A percentile compares a stretch with the other conserved stretches of the same genome.
phyloP scores from a whole-genome alignment of 2,113 vertebrate genomes.

The Callaeas wilsoni region DNA sequence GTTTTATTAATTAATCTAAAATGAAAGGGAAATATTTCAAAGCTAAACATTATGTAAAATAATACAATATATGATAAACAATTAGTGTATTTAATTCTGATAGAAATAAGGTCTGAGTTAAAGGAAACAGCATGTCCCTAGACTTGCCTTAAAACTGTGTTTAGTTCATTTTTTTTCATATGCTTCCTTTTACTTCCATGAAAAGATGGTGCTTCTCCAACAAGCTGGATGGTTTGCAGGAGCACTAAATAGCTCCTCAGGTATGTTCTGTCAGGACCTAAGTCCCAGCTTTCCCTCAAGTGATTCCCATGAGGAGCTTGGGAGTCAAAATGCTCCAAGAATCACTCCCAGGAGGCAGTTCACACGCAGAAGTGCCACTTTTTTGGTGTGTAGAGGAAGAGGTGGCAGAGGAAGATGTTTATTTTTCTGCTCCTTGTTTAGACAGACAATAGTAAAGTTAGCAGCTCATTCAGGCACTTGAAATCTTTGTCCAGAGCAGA shows the following conservation, averaged over 20 bases:
- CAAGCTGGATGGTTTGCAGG: neutral
- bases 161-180: neutral
- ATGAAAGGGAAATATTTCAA: neutral
- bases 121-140: neutral
- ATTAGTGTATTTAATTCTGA: neutral
- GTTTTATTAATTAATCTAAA: neutral
- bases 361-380: neutral
- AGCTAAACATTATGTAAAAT: neutral
- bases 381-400: neutral
- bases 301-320: neutral
- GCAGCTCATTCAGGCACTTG: neutral
- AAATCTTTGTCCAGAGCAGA: neutral
- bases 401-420: neutral
- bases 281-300: neutral
- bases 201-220: neutral
- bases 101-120: neutral
- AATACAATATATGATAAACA: neutral
- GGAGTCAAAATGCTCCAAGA: neutral
- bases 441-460: neutral
- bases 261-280: neutral
- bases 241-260: neutral
- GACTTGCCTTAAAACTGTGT: neutral
- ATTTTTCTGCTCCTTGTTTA: neutral
- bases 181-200: neutral
- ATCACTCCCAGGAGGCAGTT: neutral